A percentile compares a stretch with the other conserved stretches of the same genome.
Conservation (phyloP, 1,140 invertebrate genomes). For the Tribolium castaneum region DNA sequence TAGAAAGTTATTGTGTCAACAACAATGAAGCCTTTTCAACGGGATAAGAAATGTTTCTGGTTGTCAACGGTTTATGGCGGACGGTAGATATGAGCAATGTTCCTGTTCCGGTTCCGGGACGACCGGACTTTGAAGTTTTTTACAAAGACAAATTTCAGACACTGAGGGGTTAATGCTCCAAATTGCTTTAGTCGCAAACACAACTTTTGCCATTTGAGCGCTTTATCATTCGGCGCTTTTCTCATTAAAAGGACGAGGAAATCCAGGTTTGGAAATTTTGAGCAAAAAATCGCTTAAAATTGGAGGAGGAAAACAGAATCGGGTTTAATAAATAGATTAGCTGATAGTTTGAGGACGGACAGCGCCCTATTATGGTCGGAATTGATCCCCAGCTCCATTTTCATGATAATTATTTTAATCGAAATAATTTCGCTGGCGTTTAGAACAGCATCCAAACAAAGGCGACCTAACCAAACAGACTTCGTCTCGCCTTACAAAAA, state of each 20-base stretch:
- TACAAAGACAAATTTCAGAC: slow-evolving; percentile 27
- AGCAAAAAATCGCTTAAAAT: too few relatives aligned
- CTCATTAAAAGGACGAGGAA: neutral
- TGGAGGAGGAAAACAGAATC: too few relatives aligned
- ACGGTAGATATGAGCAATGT: slow-evolving; percentile 29
- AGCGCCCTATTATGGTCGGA: too few relatives aligned
- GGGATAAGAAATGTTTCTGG: slow-evolving; percentile 21
- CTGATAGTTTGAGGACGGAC: too few relatives aligned
- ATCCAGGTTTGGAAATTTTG: too few relatives aligned
- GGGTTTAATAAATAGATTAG: too few relatives aligned
- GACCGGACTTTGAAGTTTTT: slow-evolving; percentile 35
- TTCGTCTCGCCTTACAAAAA: slow-evolving; percentile 6
- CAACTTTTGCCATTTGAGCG: neutral
- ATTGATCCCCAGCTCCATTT: too few relatives aligned
- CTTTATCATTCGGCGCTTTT: neutral
- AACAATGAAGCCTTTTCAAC: neutral
- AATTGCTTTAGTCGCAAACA: neutral
- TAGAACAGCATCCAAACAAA: neutral
- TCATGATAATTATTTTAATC: too few relatives aligned
- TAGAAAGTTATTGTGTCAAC: neutral
- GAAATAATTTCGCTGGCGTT: too few relatives aligned
- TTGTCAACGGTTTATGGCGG: slow-evolving; percentile 22
- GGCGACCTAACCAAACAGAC: neutral
- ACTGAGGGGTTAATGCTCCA: slow-evolving; percentile 20
- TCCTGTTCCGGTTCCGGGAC: slow-evolving; percentile 21